phyloP scores from a whole-genome alignment of 2,888 invertebrate genomes.

The Plemyria rubiginata region DNA sequence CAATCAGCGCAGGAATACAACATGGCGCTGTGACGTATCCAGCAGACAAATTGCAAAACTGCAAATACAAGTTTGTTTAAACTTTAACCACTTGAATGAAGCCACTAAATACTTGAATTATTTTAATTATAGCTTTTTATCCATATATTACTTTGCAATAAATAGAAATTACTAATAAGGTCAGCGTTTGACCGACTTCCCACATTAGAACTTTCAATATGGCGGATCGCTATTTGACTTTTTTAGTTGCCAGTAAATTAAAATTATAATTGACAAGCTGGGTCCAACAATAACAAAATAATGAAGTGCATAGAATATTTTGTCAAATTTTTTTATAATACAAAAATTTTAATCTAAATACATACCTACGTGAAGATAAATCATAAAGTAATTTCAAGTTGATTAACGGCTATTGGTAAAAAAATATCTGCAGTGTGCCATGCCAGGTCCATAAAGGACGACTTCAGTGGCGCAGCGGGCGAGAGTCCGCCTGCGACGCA shows the following conservation, averaged over 20 bases:
- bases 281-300: constrained; percentile 16
- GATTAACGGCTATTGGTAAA: too few relatives aligned
- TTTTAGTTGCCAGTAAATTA: constrained; percentile 59
- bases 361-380: too few relatives aligned
- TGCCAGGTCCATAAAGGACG: too few relatives aligned
- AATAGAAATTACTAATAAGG: constrained; percentile 74
- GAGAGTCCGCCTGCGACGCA: too few relatives aligned
- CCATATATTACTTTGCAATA: constrained; percentile 60
- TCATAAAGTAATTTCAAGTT: too few relatives aligned
- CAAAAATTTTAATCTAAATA: too few relatives aligned
- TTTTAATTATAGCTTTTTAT: constrained; percentile 62
- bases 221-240: constrained; percentile 73
- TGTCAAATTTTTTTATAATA: too few relatives aligned
- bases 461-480: too few relatives aligned
- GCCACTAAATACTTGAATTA: constrained; percentile 62
- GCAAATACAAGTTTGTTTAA: constrained; percentile 55
- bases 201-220: constrained; percentile 80
- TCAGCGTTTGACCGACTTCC: constrained; percentile 81
- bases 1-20: constrained; percentile 86
- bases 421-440: too few relatives aligned
- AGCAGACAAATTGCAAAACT: constrained; percentile 79
- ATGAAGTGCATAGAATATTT: too few relatives aligned
- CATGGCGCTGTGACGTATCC: constrained; percentile 85
- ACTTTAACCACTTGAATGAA: constrained; percentile 52
- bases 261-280: constrained; percentile 8